Percentiles rank a stretch among this genome's conserved stretches.
phyloP scores from a whole-genome alignment of 2,113 vertebrate species.

The Octodon degus region DNA sequence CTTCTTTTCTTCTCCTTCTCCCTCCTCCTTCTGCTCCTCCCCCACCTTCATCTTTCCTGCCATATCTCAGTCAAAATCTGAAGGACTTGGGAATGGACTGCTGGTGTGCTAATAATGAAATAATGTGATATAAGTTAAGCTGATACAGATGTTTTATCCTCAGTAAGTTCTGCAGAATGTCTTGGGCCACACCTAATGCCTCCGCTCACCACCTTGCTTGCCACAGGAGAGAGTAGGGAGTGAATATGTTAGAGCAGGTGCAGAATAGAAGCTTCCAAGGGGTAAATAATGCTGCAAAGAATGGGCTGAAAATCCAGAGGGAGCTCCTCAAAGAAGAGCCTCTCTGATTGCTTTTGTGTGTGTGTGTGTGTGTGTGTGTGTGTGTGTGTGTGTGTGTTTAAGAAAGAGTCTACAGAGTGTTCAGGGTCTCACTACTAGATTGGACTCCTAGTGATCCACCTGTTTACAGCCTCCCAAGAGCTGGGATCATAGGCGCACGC shows the following conservation, averaged over 20 bases:
- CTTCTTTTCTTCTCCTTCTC: background rate
- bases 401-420: too few species aligned
- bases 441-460: too few species aligned
- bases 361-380: too few species aligned
- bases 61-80: background rate
- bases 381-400: too few species aligned
- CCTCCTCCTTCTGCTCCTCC: background rate
- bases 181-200: background rate
- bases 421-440: too few species aligned
- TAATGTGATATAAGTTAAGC: background rate
- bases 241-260: too few species aligned
- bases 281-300: background rate
- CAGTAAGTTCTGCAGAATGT: background rate
- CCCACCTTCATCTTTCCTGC: background rate
- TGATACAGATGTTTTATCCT: background rate
- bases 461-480: too few species aligned
- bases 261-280: background rate
- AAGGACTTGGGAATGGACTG: background rate
- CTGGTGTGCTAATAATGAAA: background rate
- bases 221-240: background rate
- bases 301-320: background rate
- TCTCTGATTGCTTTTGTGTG: too few species aligned
- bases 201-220: background rate
- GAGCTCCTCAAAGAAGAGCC: background rate
- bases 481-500: too few species aligned